Evolutionary conservation across 2,113 vertebrate genomes (phyloP).

Genomic region (Halichoerus grypus): DNA sequence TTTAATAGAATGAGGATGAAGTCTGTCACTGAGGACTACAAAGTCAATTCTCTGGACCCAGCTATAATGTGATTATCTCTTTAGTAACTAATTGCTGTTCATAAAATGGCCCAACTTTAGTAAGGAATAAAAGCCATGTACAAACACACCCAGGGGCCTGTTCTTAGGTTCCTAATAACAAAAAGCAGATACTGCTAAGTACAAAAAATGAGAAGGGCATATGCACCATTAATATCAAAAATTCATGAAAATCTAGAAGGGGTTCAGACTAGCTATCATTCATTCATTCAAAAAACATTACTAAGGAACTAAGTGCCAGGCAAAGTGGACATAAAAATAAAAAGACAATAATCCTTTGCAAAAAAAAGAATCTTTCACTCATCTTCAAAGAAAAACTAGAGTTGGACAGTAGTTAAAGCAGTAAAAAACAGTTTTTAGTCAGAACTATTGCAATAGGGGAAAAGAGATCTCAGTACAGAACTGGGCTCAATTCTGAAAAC

Average conservation of each 20-base stretch:
- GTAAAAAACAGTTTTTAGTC: background rate
- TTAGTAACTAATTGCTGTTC: conserved; percentile 20
- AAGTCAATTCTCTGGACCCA: conserved; percentile 47
- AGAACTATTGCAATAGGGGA: background rate
- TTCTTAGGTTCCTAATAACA: conserved; percentile 50
- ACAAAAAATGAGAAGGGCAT: conserved; percentile 44
- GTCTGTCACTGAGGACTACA: conserved; percentile 2
- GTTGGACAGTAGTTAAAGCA: background rate
- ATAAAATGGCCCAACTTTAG: conserved; percentile 38
- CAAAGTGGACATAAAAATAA: conserved; percentile 52
- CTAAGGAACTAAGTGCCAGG: conserved; percentile 24
- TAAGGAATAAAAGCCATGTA: conserved; percentile 40
- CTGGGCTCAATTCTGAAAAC: background rate
- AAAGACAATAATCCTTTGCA: background rate
- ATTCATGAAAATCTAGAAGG: conserved; percentile 44
- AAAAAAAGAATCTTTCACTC: conserved; percentile 8
- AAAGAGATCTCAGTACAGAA: background rate
- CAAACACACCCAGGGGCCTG: background rate
- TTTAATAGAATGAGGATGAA: conserved; percentile 29
- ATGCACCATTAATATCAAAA: conserved; percentile 51
- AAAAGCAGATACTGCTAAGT: conserved; percentile 44
- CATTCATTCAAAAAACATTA: conserved; percentile 37
- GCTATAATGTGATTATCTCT: conserved; percentile 37
- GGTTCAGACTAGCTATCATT: conserved; percentile 17
- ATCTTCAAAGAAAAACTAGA: conserved; percentile 9